These are phyloP conservation scores for Cepaea nemoralis DNA, from an alignment of 1,140 invertebrate species.

Conservation along the genomic window DNA sequence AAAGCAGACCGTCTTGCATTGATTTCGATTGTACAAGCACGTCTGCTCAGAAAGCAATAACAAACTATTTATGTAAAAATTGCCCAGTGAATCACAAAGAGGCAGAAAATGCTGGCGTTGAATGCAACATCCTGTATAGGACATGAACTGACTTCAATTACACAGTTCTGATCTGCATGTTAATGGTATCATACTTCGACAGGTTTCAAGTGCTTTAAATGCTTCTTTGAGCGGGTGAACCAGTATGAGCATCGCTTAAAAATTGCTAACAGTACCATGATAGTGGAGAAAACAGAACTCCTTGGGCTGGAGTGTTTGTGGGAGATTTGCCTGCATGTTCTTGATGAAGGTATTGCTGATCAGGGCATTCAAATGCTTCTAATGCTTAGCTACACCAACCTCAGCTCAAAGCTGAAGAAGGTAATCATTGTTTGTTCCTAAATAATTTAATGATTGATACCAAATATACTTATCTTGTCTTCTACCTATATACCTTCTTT, in stretches of 20 bases:
- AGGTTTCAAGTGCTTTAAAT: conserved; percentile 75
- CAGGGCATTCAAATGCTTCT: conserved; percentile 73
- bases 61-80: too few relatives aligned
- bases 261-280: conserved; percentile 57
- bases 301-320: conserved; percentile 75
- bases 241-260: conserved; percentile 72
- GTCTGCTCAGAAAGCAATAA: too few relatives aligned
- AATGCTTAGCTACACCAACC: conserved; percentile 72
- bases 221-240: conserved; percentile 75
- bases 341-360: conserved; percentile 72
- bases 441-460: too few relatives aligned
- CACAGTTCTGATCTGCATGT: too few relatives aligned
- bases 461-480: too few relatives aligned
- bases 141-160: too few relatives aligned
- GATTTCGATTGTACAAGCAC: too few relatives aligned
- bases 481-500: too few relatives aligned
- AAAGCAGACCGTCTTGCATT: too few relatives aligned
- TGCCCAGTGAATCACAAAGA: too few relatives aligned
- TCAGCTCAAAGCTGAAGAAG: conserved; percentile 73
- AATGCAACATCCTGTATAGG: too few relatives aligned
- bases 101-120: too few relatives aligned
- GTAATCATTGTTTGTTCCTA: conserved; percentile 55
- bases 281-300: conserved; percentile 74
- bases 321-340: conserved; percentile 74
- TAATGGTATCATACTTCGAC: conserved; percentile 19